A percentile compares a stretch with the other conserved stretches of the same genome.
Evolutionary conservation across 2,113 vertebrate genomes (phyloP).

Genomic region (Sphaerodactylus townsendi): DNA sequence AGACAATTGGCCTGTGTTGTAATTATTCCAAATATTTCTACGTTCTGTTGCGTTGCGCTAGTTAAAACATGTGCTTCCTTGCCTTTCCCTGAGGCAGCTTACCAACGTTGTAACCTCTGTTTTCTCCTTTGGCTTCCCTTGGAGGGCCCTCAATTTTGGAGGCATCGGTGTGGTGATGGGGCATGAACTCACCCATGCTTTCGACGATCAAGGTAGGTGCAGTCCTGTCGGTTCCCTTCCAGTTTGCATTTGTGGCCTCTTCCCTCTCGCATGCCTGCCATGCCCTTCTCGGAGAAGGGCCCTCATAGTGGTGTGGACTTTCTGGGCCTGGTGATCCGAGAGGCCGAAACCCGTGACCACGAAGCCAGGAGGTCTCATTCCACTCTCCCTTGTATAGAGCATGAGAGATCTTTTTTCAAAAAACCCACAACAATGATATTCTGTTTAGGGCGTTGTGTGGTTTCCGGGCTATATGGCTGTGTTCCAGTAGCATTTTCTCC

Average conservation of each 20-base stretch:
- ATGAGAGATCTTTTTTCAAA: too few relatives aligned
- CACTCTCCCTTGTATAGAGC: neutral
- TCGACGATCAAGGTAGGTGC: conserved; percentile 94
- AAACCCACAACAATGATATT: too few relatives aligned
- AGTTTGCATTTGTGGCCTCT: neutral
- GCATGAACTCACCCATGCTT: conserved; percentile 95
- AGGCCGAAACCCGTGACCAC: neutral
- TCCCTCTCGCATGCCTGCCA: neutral
- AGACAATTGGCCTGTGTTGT: too few relatives aligned
- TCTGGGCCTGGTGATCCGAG: neutral
- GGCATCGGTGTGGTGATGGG: conserved; percentile 98
- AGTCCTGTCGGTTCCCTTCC: rapidly evolving
- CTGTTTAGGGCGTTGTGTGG: too few relatives aligned
- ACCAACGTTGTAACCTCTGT: neutral
- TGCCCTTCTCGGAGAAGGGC: neutral
- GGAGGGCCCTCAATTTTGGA: conserved; percentile 94
- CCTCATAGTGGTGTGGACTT: neutral
- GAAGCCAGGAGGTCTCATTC: neutral
- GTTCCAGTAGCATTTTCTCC: too few relatives aligned
- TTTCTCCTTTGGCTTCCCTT: neutral
- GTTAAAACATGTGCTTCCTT: neutral
- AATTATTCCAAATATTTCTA: too few relatives aligned
- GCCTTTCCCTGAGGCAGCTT: neutral
- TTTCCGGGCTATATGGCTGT: too few relatives aligned
- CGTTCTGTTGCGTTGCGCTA: too few relatives aligned